Conservation (phyloP, 53 echinoderm and acorn worm genomes). For the Actinopyga echinites region DNA sequence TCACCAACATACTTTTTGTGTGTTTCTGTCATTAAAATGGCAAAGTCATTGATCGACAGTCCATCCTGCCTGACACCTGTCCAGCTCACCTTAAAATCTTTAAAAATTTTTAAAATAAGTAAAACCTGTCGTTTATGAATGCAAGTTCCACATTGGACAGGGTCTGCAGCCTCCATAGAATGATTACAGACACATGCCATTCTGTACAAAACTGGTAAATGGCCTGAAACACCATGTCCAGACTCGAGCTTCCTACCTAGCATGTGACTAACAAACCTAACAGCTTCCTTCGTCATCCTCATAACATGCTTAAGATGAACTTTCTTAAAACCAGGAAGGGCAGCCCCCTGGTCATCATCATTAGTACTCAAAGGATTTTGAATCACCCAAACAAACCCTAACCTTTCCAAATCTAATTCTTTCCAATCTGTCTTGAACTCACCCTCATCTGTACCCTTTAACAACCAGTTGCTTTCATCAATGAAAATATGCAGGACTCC, state of each 20-base stretch:
- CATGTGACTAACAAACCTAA: neutral
- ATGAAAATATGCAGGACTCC: neutral
- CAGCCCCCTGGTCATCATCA: neutral
- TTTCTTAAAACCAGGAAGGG: neutral
- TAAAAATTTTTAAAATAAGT: no score
- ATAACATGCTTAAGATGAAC: neutral
- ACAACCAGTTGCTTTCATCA: neutral
- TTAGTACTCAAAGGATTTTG: neutral
- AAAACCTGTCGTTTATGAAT: no score
- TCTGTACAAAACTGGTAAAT: neutral
- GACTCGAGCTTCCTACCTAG: neutral
- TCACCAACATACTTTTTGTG: no score
- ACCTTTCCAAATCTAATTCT: neutral
- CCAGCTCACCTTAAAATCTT: no score
- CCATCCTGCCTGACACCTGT: no score
- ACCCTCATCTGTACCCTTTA: neutral
- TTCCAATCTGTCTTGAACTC: neutral
- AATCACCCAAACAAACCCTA: neutral
- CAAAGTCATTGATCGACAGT: no score
- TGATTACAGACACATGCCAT: neutral
- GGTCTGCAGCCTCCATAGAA: no score
- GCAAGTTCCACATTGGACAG: no score
- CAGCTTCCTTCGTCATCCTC: neutral
- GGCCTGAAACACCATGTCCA: neutral
- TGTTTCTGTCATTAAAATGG: no score